These are phyloP conservation scores for Camelus bactrianus DNA, from an alignment of 2,113 vertebrate species.

Conservation along the genomic window DNA sequence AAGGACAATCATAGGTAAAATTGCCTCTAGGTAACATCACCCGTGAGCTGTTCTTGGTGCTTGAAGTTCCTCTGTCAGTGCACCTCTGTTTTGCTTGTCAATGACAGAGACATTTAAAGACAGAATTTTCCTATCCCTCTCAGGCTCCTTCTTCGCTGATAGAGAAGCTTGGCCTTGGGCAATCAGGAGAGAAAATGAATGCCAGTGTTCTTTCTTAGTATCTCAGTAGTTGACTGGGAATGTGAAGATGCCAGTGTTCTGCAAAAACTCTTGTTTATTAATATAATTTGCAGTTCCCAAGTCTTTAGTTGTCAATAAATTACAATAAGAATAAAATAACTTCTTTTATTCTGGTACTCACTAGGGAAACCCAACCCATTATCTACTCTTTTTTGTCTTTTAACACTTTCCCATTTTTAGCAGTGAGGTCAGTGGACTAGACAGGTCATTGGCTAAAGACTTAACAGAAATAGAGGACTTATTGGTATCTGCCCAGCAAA, in stretches of 20 bases:
- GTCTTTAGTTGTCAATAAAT: not conserved
- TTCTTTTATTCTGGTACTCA: not conserved
- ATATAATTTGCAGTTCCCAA: not conserved
- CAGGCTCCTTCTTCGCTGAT: not conserved
- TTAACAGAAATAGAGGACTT: not conserved
- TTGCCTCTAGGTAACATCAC: not conserved
- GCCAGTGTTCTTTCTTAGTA: not conserved
- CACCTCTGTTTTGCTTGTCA: not conserved
- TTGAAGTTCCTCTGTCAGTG: not conserved
- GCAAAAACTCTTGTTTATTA: not conserved
- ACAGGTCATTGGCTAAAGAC: not conserved
- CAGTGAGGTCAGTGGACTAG: not conserved
- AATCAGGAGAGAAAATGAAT: not conserved
- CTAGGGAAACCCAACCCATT: not conserved
- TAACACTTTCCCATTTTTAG: not conserved
- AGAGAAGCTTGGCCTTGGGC: not conserved
- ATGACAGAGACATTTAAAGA: not conserved
- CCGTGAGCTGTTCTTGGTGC: not conserved
- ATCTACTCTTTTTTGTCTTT: not conserved
- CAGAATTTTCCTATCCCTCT: not conserved
- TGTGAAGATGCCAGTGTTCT: not conserved
- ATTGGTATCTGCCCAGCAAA: not conserved
- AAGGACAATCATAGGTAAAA: not conserved
- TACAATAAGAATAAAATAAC: not conserved
- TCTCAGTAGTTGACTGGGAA: not conserved